These are phyloP conservation scores for Bhutanitis thaidina DNA, from an alignment of 2,888 invertebrate species.

Conservation along the genomic window DNA sequence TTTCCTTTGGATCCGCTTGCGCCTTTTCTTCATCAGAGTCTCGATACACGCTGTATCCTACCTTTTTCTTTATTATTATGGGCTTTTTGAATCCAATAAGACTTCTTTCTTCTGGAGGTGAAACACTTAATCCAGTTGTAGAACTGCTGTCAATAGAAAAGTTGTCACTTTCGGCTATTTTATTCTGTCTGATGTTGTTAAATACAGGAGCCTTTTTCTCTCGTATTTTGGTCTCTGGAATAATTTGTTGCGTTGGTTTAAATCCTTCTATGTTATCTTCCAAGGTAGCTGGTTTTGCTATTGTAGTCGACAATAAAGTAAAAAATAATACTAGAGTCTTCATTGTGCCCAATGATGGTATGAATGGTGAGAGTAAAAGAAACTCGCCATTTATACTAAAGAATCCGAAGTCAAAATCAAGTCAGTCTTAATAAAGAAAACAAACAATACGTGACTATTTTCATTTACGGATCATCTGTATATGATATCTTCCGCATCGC, in stretches of 20 bases:
- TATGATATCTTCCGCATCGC: conserved; percentile 12
- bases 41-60: conserved; percentile 53
- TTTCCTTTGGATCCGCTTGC: conserved; percentile 46
- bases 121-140: conserved; percentile 21
- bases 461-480: conserved; percentile 8
- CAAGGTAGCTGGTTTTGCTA: conserved; percentile 50
- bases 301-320: conserved; percentile 47
- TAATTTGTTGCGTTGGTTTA: conserved; percentile 24
- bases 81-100: conserved; percentile 46
- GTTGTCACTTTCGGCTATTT: neutral
- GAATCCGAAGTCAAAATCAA: conserved; percentile 22
- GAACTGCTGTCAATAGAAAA: neutral
- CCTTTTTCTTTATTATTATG: conserved; percentile 55
- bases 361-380: conserved; percentile 42
- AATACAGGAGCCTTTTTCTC: conserved; percentile 45
- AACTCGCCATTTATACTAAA: conserved; percentile 57
- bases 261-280: conserved; percentile 30
- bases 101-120: conserved; percentile 37
- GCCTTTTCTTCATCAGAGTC: conserved; percentile 59
- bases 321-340: conserved; percentile 60
- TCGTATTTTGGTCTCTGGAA: conserved; percentile 32
- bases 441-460: conserved; percentile 54
- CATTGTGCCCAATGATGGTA: conserved; percentile 50
- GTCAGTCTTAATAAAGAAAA: conserved; percentile 22
- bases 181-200: neutral